These are phyloP conservation scores for Channa striata DNA, from an alignment of 2,797 vertebrate species.

Conservation along the genomic window DNA sequence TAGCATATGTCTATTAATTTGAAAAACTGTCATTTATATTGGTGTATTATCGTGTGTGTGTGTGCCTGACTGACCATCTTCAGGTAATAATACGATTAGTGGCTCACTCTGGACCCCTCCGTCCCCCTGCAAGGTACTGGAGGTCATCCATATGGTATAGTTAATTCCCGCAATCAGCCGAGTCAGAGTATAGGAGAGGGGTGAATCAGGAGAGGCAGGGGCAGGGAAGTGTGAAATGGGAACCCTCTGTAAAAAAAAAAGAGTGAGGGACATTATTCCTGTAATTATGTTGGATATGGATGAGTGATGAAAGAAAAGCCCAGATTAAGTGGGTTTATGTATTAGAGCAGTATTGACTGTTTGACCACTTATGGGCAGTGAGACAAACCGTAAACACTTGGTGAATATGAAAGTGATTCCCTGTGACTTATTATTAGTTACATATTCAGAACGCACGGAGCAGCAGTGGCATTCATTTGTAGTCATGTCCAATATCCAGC, in stretches of 20 bases:
- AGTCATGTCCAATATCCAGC: not conserved
- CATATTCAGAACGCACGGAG: not conserved
- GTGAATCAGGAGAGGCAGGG: constrained; percentile 54
- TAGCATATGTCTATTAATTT: constrained; percentile 40
- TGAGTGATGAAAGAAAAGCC: constrained; percentile 8
- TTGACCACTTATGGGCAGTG: not conserved
- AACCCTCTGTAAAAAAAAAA: constrained; percentile 85
- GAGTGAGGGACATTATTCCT: constrained; percentile 3
- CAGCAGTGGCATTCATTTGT: constrained; percentile 1
- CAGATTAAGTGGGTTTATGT: not conserved
- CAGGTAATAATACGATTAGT: constrained; percentile 87
- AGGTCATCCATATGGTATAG: constrained; percentile 94
- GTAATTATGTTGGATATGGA: not conserved
- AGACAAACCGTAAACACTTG: not conserved
- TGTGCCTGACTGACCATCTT: constrained; percentile 90
- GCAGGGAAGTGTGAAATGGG: constrained; percentile 71
- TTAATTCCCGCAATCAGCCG: constrained; percentile 88
- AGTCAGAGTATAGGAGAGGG: constrained; percentile 83
- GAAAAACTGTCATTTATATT: constrained; percentile 2
- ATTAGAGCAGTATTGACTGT: not conserved
- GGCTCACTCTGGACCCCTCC: constrained; percentile 89
- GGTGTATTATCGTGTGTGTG: constrained; percentile 29
- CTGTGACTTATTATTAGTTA: not conserved
- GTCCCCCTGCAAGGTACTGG: constrained; percentile 91
- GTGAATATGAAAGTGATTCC: not conserved